A percentile compares a stretch with the other conserved stretches of the same genome.
These are phyloP conservation scores for Spilosoma lubricipeda DNA, from an alignment of 2,888 invertebrate genomes.

Conservation along the genomic window DNA sequence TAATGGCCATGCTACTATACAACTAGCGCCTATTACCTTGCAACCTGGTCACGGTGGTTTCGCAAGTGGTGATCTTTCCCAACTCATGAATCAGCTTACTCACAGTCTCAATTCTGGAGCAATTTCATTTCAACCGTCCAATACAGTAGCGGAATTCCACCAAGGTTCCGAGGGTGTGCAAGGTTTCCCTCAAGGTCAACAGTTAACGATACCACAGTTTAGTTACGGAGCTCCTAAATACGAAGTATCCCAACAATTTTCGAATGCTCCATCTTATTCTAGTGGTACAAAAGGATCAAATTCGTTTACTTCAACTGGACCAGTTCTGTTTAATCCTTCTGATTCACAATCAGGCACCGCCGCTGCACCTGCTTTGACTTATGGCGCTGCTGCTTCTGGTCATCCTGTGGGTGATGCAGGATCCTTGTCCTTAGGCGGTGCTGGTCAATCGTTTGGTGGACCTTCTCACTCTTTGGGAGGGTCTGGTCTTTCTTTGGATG, in stretches of 20 bases:
- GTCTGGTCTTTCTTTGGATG: conserved; percentile 45
- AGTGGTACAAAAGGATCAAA: conserved; percentile 78
- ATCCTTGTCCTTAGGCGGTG: conserved; percentile 53
- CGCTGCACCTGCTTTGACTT: conserved; percentile 49
- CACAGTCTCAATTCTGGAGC: conserved; percentile 75
- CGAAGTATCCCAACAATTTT: conserved; percentile 64
- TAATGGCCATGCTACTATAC: conserved; percentile 68
- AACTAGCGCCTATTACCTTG: conserved; percentile 75
- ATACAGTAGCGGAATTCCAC: conserved; percentile 68
- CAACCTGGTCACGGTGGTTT: conserved; percentile 69
- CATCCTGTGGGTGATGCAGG: conserved; percentile 60
- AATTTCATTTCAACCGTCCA: conserved; percentile 68
- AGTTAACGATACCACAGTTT: conserved; percentile 66
- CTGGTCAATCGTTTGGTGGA: conserved; percentile 50
- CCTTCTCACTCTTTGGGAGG: conserved; percentile 50
- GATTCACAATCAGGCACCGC: conserved; percentile 61
- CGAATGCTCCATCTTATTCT: conserved; percentile 73
- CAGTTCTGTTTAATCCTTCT: conserved; percentile 76
- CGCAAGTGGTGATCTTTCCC: conserved; percentile 69
- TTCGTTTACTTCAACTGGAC: conserved; percentile 75
- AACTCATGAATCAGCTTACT: conserved; percentile 78
- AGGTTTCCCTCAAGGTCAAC: conserved; percentile 59
- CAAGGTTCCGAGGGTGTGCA: conserved; percentile 62
- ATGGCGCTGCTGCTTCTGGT: conserved; percentile 62
- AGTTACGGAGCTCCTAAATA: conserved; percentile 67